phyloP scores from a whole-genome alignment of 1,140 invertebrate species.

The Phymorhynchus buccinoides region DNA sequence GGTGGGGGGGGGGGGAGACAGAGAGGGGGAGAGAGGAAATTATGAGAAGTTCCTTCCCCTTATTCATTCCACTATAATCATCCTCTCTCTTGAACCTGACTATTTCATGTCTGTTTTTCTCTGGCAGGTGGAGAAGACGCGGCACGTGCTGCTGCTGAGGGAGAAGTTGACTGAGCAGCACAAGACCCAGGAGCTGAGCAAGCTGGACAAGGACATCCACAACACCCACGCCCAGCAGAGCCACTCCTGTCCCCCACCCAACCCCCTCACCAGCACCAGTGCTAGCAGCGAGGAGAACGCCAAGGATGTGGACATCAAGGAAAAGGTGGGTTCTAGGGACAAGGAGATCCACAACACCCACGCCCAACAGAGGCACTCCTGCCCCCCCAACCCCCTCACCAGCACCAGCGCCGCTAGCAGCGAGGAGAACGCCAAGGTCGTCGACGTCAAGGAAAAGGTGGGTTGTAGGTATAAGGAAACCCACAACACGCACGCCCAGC shows the following conservation, averaged over 20 bases:
- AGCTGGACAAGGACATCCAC: constrained; percentile 70
- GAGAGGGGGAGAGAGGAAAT: too few relatives aligned
- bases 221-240: constrained; percentile 62
- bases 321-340: too few relatives aligned
- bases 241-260: constrained; percentile 4
- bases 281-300: constrained; percentile 51
- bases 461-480: constrained; percentile 31
- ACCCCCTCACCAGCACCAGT: constrained; percentile 35
- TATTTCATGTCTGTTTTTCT: neutral
- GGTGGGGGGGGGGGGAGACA: too few relatives aligned
- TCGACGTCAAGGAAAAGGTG: constrained; percentile 61
- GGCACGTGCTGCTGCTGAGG: constrained; percentile 89
- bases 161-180: constrained; percentile 85
- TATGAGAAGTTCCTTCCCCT: too few relatives aligned
- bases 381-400: too few relatives aligned
- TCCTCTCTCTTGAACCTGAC: too few relatives aligned
- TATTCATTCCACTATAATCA: too few relatives aligned
- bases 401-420: too few relatives aligned
- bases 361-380: too few relatives aligned
- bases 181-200: constrained; percentile 69
- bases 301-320: constrained; percentile 55
- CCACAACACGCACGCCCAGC: too few relatives aligned
- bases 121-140: constrained; percentile 84
- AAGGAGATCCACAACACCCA: too few relatives aligned
- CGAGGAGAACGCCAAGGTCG: too few relatives aligned